A percentile compares a stretch with the other conserved stretches of the same genome.
These are phyloP conservation scores for Caloenas nicobarica DNA, from an alignment of 2,113 vertebrate genomes.

Conservation along the genomic window DNA sequence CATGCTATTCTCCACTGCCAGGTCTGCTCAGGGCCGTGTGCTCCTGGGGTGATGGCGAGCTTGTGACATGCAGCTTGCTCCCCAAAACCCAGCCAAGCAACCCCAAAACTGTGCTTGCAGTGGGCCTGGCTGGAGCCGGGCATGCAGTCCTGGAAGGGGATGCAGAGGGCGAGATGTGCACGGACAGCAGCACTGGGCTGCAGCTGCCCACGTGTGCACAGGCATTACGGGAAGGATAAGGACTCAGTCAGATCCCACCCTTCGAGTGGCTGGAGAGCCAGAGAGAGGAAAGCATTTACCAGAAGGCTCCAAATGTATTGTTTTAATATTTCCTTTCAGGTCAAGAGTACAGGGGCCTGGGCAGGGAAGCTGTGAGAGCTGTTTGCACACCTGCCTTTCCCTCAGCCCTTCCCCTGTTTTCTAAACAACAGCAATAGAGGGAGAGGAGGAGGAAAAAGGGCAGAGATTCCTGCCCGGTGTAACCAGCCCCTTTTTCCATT, in stretches of 20 bases:
- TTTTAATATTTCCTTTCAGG: neutral
- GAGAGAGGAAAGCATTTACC: neutral
- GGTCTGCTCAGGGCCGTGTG: accelerated
- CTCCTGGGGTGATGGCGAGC: accelerated
- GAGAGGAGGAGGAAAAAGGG: neutral
- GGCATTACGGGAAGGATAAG: neutral
- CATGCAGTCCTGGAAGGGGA: neutral
- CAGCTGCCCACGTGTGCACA: accelerated
- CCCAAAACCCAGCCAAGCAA: neutral
- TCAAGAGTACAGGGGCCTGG: neutral
- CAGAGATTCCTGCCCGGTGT: accelerated
- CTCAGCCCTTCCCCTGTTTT: neutral
- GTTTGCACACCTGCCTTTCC: constrained; percentile 41
- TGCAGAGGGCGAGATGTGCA: neutral
- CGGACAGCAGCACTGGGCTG: accelerated
- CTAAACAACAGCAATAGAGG: neutral
- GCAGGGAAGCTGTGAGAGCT: neutral
- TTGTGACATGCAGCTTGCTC: neutral
- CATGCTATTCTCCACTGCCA: accelerated
- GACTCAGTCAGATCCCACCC: neutral
- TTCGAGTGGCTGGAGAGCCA: neutral
- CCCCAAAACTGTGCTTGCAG: neutral
- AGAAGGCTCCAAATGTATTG: neutral
- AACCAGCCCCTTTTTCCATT: neutral
- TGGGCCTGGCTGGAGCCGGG: too few species aligned